phyloP scores from a whole-genome alignment of 2,113 vertebrate genomes.

The Aphyosemion australe region DNA sequence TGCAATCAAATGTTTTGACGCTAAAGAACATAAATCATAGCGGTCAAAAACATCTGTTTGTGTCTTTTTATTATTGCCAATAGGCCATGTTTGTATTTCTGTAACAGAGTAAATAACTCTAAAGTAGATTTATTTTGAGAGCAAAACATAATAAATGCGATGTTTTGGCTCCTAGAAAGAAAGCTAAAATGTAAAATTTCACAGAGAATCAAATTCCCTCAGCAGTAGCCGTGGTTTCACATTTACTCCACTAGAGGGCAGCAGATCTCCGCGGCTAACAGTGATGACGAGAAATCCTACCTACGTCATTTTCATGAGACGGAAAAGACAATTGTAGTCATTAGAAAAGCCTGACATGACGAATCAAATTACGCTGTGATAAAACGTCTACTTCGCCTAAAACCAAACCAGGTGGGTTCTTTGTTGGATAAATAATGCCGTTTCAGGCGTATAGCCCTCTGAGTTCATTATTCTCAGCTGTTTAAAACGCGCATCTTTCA shows the following conservation, averaged over 20 bases:
- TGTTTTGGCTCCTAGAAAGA: no score
- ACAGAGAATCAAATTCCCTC: no score
- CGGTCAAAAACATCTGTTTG: no score
- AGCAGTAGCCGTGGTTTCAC: not conserved
- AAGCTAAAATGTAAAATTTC: no score
- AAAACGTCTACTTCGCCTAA: conserved; percentile 6
- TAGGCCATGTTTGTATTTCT: no score
- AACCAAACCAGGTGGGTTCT: conserved; percentile 24
- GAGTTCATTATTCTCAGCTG: not conserved
- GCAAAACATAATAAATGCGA: no score
- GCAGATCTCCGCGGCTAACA: not conserved
- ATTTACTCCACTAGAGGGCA: conserved; percentile 31
- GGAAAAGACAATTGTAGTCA: conserved; percentile 65
- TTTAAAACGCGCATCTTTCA: conserved; percentile 1
- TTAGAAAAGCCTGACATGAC: conserved; percentile 52
- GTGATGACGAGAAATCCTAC: rapidly evolving
- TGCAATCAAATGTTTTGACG: no score
- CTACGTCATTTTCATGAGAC: conserved; percentile 49
- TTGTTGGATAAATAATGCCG: rapidly evolving
- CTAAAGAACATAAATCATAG: no score
- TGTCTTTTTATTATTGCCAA: no score
- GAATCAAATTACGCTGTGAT: conserved; percentile 46
- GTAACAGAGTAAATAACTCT: no score
- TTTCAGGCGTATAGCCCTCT: not conserved
- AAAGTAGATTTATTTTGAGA: no score